Base-by-base conservation (phyloP, 2,888 invertebrate species). In the Cataglyphis altisquamis region DNA sequence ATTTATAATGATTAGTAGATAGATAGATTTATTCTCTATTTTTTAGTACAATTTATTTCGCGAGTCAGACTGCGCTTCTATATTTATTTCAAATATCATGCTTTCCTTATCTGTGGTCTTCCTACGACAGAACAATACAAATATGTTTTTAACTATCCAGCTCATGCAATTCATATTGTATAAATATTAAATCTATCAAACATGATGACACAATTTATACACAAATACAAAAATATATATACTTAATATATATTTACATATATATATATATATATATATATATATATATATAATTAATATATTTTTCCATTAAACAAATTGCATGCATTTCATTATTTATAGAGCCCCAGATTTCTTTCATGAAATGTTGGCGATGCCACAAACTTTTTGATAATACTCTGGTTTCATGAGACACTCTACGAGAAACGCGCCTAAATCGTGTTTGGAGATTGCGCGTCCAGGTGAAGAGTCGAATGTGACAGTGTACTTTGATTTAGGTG, bases 391-490 rank as follows among this genome's bases (percentile, higher is more conserved):
- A 92, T 97, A 97, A 95, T 97, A 97, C 91, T 98, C 96, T 0
- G 97, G 95, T 84, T 97, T 96, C n/a, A 95, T 95, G 66, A 98
- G 95, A 67, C 96, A 95, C 88, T 98, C 97, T 0, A 98, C 96
- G 83, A 98, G 95, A 94, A 98, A 98, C 86, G 96, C 95, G 0
- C 97, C 98, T 70, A 98, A 95, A 94, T 98, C 97, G 93, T 96
- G 95, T 92, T 98, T 98, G 18, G 98, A 97, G 83, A 98, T 96
- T 68, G 96, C 94, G 10, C 97, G 96, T 3, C 97, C 97, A 0
- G 97, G 97, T 0, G 97, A 96, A 77, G 95, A 95, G 86, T 97
- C 96, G 36, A 97, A 95, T 90, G 96, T 96, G 3, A 97, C 95
- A 62, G 95, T 95, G 87, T 97, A 96, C 21, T 96, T 95, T 4